Conservation (phyloP, 2,888 invertebrate species). For the Hypomecis punctinalis region DNA sequence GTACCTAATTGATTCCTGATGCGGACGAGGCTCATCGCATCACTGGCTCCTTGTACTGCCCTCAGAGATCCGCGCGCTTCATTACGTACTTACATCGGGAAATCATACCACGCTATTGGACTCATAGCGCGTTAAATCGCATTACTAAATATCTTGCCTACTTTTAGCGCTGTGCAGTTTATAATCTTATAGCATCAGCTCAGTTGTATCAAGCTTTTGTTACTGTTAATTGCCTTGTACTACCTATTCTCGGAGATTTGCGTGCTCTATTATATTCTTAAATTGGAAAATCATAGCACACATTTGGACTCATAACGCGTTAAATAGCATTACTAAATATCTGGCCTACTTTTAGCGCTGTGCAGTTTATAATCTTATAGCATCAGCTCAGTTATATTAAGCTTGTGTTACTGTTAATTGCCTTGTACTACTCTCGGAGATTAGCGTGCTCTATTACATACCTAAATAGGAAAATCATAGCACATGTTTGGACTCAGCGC, state of each 20-base stretch:
- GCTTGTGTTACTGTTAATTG: too few relatives aligned
- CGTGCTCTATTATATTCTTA: conserved; percentile 80
- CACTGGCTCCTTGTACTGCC: conserved; percentile 79
- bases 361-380: neutral
- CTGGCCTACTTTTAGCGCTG: neutral
- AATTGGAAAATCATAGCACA: conserved; percentile 61
- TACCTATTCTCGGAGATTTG: conserved; percentile 73
- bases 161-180: neutral
- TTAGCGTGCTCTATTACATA: conserved; percentile 78
- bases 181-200: too few relatives aligned
- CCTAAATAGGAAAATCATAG: conserved; percentile 66
- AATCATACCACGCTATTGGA: conserved; percentile 59
- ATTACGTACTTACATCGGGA: conserved; percentile 75
- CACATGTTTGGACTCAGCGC: conserved; percentile 55
- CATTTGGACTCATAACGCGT: conserved; percentile 51
- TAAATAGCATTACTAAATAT: conserved; percentile 23
- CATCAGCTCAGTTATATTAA: too few relatives aligned
- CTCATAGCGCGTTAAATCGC: conserved; percentile 40
- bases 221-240: conserved; percentile 70
- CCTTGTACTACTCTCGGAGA: conserved; percentile 76
- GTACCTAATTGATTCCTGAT: conserved; percentile 84
- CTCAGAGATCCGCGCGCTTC: conserved; percentile 76
- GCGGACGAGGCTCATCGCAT: conserved; percentile 79
- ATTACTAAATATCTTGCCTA: conserved; percentile 13
- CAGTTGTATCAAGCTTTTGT: too few relatives aligned